phyloP scores from a whole-genome alignment of 2,797 vertebrate species.

The Rhinatrema bivittatum region DNA sequence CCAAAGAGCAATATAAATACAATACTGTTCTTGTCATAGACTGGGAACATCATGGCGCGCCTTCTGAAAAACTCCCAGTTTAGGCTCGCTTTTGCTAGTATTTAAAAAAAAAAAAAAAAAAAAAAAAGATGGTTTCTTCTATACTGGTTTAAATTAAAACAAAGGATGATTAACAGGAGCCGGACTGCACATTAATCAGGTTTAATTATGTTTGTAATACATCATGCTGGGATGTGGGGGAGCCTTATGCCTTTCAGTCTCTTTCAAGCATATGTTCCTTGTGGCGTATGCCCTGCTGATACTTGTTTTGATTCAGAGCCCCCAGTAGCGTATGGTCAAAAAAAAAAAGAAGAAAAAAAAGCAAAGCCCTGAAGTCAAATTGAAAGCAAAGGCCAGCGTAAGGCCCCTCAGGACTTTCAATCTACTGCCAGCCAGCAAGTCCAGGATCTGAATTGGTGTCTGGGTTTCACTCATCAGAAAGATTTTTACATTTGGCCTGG shows the following conservation, averaged over 20 bases:
- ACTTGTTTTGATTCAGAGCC: conserved; percentile 58
- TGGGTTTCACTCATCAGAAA: conserved; percentile 63
- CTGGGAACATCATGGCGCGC: too few species aligned
- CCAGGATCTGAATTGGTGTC: conserved; percentile 51
- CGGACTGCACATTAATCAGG: conserved; percentile 52
- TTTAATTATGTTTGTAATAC: conserved; percentile 72
- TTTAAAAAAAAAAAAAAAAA: too few species aligned
- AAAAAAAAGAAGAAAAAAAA: conserved; percentile 52
- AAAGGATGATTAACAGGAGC: conserved; percentile 62
- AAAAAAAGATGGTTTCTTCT: conserved; percentile 43
- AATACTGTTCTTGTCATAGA: too few species aligned
- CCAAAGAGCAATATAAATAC: too few species aligned
- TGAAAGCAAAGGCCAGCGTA: conserved; percentile 53
- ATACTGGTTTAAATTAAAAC: conserved; percentile 43
- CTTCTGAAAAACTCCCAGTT: too few species aligned
- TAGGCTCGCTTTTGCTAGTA: too few species aligned
- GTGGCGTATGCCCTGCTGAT: conserved; percentile 62
- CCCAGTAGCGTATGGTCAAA: conserved; percentile 66
- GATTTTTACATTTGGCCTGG: conserved; percentile 73
- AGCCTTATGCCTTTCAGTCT: conserved; percentile 53
- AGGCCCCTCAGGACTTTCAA: conserved; percentile 43
- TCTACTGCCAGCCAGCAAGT: conserved; percentile 39
- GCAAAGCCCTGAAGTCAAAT: conserved; percentile 58
- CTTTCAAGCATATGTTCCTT: conserved; percentile 50
- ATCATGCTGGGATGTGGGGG: conserved; percentile 56